Base-by-base conservation (phyloP, 2,113 vertebrate genomes). In the Pelecanus crispus region DNA sequence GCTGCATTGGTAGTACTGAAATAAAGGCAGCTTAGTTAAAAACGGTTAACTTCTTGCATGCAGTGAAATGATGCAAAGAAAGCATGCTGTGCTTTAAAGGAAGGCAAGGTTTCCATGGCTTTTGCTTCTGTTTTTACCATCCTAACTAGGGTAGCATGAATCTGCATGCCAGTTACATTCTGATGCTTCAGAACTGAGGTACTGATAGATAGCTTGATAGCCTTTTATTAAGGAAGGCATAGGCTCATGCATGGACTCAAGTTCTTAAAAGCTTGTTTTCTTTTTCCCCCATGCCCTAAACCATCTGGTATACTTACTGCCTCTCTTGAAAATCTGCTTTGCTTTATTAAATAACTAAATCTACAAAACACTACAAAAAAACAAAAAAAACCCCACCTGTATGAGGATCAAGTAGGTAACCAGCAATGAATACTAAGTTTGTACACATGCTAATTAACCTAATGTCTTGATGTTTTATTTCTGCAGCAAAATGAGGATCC, bases 401-500 rank as follows among this genome's bases (percentile, higher is more conserved):
- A 25, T 58, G 15, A 84, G 15, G 50, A 28, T 36, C 19, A 49
- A 56, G 13, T 20, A 65, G 31, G 29, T 75, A 85, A 70, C 8
- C 11, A 66, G 45, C 26, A 90, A 70, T 77, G 73, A 62, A 36
- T 63, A 34, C 1, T 29, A 65, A 29, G n/a, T 29, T 75, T 65
- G 21, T 62, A 45, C 11, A 17, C 1, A 1, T 73, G 44, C 13
- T 73, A 24, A 68, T 73, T 68, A 70, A 24, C 32, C 28, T 14
- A 38, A 65, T 63, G 12, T 80, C 75, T 82, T 53, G 19, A n/a
- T 90, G 26, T 73, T 82, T 91, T 70, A 42, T 94, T 77, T 91
- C 82, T 79, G 52, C 97, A 99, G 98, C 97, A 90, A 91, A 95
- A 90, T 10, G 97, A 98, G 66, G 98, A 98, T 68, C 40, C 94